Conservation (phyloP, 1,140 invertebrate species). For the Drosophila serrata region DNA sequence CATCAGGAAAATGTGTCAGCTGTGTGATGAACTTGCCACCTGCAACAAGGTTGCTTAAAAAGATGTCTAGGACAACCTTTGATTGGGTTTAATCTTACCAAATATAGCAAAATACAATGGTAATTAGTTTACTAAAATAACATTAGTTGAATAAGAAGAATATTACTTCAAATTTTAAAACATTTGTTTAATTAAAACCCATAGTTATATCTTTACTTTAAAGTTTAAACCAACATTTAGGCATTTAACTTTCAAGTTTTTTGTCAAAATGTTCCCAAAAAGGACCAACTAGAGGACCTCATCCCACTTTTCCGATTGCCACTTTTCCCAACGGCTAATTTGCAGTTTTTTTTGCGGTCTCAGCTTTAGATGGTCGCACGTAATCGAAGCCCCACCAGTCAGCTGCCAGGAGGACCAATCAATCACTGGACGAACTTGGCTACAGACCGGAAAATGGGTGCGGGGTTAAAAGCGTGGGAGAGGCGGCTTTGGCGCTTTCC, state of each 20-base stretch:
- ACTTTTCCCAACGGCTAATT: constrained; percentile 44
- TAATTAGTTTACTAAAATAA: background rate
- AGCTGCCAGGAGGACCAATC: constrained; percentile 56
- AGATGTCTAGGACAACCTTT: background rate
- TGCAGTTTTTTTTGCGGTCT: constrained; percentile 51
- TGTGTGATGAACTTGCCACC: constrained; percentile 29
- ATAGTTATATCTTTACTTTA: background rate
- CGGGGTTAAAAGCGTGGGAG: background rate
- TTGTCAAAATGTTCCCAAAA: background rate
- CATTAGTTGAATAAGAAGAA: background rate
- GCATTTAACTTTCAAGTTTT: background rate
- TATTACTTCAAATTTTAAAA: no score
- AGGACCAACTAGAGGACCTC: background rate
- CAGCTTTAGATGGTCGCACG: constrained; percentile 50
- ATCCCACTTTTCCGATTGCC: constrained; percentile 1
- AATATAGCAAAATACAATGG: no score
- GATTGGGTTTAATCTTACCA: background rate
- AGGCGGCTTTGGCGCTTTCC: background rate
- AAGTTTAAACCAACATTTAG: background rate
- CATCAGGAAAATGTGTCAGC: constrained; percentile 8
- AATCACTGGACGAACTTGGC: constrained; percentile 54
- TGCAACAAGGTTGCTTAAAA: constrained; percentile 7
- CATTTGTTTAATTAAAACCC: background rate
- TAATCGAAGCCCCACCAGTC: constrained; percentile 50
- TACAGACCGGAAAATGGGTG: constrained; percentile 10